These are phyloP conservation scores for Mayetiola destructor DNA, from an alignment of 2,888 invertebrate genomes.

Conservation along the genomic window DNA sequence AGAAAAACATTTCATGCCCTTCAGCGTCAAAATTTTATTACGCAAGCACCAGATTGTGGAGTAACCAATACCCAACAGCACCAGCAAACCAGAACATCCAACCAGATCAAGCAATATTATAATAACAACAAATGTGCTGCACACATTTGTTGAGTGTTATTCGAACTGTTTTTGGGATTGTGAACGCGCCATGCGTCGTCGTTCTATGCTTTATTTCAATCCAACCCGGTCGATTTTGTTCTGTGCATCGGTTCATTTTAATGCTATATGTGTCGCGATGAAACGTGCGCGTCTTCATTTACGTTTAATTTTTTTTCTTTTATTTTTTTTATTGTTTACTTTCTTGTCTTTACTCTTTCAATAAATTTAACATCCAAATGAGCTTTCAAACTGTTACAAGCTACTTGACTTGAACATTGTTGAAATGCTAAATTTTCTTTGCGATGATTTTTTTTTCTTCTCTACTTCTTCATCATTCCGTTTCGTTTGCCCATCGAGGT, in stretches of 20 bases:
- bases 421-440: background rate
- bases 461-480: background rate
- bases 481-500: background rate
- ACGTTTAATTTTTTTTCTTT: background rate
- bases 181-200: too few relatives aligned
- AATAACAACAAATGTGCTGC: too few relatives aligned
- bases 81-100: too few relatives aligned
- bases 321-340: background rate
- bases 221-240: too few relatives aligned
- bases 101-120: too few relatives aligned
- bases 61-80: too few relatives aligned
- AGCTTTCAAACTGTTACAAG: background rate
- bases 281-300: background rate
- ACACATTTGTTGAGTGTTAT: too few relatives aligned
- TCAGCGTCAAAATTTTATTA: conserved; percentile 9
- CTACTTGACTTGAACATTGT: conserved; percentile 4
- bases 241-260: background rate
- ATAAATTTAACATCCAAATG: conserved; percentile 5
- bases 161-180: too few relatives aligned
- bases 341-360: conserved; percentile 4
- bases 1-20: background rate
- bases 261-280: background rate
- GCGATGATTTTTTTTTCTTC: background rate
- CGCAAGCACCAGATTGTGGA: too few relatives aligned
- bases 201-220: background rate